Evolutionary conservation across 2,797 vertebrate genomes (phyloP), one percentile per base, ranked within the genome.

Genomic region (Tokudaia tokunoshimensis): DNA sequence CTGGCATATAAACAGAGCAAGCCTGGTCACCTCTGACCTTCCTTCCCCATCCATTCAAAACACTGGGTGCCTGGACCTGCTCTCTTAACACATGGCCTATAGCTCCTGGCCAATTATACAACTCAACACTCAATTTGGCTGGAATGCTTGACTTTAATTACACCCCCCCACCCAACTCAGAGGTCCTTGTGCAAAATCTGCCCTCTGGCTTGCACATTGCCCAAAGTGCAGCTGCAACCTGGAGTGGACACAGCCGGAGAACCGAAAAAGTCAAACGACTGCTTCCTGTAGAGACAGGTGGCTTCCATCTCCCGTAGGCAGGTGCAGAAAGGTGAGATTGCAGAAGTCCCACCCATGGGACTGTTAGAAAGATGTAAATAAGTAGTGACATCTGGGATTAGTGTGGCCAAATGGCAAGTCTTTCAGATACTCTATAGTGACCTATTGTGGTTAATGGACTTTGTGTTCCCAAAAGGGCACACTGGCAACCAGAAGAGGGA

Each of bases 131-230:
- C 88, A 78, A 44, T 72, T 70, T 50, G 59, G 29, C 74, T 76
- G 20, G 24, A 88, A 83, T 52, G 19, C 47, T 65, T 91, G 61
- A 86, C 57, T 22, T 78, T 41, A 83, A 24, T 10, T 15, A 87
- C 72, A 63, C 70, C 72, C 70, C 70, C 65, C 14, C 31, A 52
- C 89, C 26, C 57, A 44, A 34, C 50, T 79, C 78, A 44, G 31
- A 75, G 59, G 15, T 52, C 63, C 93, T 86, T 34, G 15, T 89
- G 67, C 47, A 92, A 92, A 96, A 76, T 59, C 92, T 87, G 47
- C 57, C 84, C 29, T 96, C 70, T 41, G 20, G 72, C 87, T 90
- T 85, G 34, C 67, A 65, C 15, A 63, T 65, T 15, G 67, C 76
- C 74, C 11, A 13, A 52, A 90, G 61, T 44, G 75, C 52, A 95